Base-by-base conservation (phyloP, 2,113 vertebrate genomes). In the Mesoclemmys tuberculata region DNA sequence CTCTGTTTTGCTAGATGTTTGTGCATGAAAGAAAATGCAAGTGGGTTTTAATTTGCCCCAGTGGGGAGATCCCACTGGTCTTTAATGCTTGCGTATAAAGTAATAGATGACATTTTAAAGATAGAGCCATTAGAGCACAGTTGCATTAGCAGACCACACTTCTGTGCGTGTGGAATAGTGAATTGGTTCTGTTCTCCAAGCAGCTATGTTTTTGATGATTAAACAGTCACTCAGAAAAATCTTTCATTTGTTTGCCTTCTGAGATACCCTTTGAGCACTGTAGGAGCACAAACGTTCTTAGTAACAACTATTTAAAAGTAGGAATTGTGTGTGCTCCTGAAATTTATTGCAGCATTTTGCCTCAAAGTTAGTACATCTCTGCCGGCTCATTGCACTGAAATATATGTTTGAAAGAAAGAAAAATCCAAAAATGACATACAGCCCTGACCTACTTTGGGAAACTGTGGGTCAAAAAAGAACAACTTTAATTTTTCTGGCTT, bases 371-470 rank as follows among this genome's bases (percentile, higher is more conserved):
- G 18, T 21, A 16, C 10, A n/a, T 31, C 31, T 10, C 49, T n/a
- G 46, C 19, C 77, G 21, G 46, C 56, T 85, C 38, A 26, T n/a
- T 81, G 49, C 71, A 35, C 51, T 84, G 77, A 90, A 90, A 61
- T 87, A 61, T 87, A 41, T 27, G 56, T 55, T 41, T 83, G 52
- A 87, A 21, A 92, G 89, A 52, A 92, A 92, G 64, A 29, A 77
- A 74, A 90, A 94, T 84, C 87, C 89, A 93, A 2, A 56, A 88
- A 93, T 92, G 85, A 84, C 13, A 55, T 84, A 92, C 71, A 95
- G 81, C 85, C 64, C 58, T 94, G 92, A 94, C 93, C 90, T 94
- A 95, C 93, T 97, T 97, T 85, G 91, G 93, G 74, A 79, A 94
- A 64, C 24, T 31, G 80, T 51, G 87, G 87, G 88, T 94, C 93